Evolutionary conservation across 1,140 invertebrate genomes (phyloP).

Genomic region (Heterodera schachtii): DNA sequence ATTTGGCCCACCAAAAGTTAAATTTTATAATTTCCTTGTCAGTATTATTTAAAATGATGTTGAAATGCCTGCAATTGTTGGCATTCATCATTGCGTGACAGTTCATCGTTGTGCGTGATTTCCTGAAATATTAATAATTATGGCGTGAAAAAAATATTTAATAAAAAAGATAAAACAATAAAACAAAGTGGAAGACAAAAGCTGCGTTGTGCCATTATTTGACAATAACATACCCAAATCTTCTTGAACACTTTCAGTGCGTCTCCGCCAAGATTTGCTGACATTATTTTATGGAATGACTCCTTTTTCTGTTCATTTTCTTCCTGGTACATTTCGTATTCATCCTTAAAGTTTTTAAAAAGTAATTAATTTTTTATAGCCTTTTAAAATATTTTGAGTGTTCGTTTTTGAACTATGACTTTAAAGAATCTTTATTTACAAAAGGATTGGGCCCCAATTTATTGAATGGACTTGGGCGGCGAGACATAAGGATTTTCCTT

Average conservation of each 20-base stretch:
- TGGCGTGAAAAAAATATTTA: background rate
- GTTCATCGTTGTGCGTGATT: constrained; percentile 6
- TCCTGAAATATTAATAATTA: background rate
- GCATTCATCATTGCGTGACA: constrained; percentile 13
- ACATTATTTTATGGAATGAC: background rate
- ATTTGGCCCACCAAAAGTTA: too few relatives aligned
- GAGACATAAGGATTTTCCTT: too few relatives aligned
- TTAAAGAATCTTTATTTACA: too few relatives aligned
- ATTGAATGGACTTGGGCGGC: too few relatives aligned
- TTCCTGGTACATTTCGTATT: background rate
- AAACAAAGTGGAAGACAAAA: too few relatives aligned
- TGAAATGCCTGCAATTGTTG: background rate
- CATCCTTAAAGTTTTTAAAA: background rate
- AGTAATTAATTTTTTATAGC: background rate
- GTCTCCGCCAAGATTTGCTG: background rate
- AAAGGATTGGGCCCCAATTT: too few relatives aligned
- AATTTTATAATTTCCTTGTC: too few relatives aligned
- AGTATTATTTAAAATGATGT: background rate
- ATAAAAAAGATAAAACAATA: too few relatives aligned
- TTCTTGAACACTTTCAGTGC: constrained; percentile 4
- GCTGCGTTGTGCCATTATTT: background rate
- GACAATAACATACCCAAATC: background rate
- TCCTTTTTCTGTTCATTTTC: background rate
- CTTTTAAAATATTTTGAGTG: background rate
- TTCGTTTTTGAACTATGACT: background rate